These are phyloP conservation scores for Nibea coibor DNA, from an alignment of 2,113 vertebrate genomes.

Conservation along the genomic window DNA sequence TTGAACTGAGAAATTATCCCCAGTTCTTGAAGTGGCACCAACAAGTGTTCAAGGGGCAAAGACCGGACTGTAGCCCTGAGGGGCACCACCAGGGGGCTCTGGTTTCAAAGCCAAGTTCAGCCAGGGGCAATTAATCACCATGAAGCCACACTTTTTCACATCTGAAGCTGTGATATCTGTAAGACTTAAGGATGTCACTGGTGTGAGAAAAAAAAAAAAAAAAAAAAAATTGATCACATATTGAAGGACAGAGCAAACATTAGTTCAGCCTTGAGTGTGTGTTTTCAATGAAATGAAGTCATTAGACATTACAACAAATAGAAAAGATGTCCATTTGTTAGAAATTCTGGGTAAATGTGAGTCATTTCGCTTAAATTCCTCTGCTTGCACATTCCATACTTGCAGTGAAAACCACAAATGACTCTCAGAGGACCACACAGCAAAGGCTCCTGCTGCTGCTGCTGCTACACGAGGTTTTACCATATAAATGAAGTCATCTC, in stretches of 20 bases:
- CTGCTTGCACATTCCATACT: constrained; percentile 23
- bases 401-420: constrained; percentile 9
- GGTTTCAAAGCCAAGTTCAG: constrained; percentile 78
- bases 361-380: constrained; percentile 35
- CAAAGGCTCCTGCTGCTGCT: constrained; percentile 10
- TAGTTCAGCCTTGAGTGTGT: not conserved
- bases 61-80: constrained; percentile 60
- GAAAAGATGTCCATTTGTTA: constrained; percentile 2
- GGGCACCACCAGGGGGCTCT: constrained; percentile 83
- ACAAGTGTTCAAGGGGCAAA: constrained; percentile 1
- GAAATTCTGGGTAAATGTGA: constrained; percentile 22
- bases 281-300: constrained; percentile 10
- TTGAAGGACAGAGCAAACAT: not conserved
- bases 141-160: constrained; percentile 1
- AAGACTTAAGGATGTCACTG: not conserved
- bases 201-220: not conserved
- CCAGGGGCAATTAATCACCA: constrained; percentile 62
- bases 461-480: constrained; percentile 17
- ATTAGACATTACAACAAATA: not conserved
- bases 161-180: not conserved
- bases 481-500: constrained; percentile 57
- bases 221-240: too few relatives aligned
- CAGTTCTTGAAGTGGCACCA: not conserved
- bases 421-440: constrained; percentile 42
- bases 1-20: not conserved